Evolutionary conservation across 2,113 vertebrate species (phyloP).

Genomic region (Sardina pilchardus): DNA sequence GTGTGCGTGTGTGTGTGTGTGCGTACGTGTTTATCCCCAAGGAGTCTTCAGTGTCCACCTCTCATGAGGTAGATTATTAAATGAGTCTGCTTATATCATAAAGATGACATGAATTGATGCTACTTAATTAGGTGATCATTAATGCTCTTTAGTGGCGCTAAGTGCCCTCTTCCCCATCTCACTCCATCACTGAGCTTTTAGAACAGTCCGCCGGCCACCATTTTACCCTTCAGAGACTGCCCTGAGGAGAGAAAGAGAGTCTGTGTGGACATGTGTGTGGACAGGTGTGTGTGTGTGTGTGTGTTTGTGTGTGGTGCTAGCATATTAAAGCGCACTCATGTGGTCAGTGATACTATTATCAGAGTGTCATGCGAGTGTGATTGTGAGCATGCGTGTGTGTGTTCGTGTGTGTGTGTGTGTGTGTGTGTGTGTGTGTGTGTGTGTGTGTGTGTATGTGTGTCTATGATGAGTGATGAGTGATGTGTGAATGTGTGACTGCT

Average conservation of each 20-base stretch:
- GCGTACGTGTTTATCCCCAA: background rate
- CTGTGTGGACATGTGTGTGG: no score
- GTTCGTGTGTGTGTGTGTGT: no score
- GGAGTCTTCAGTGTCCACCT: background rate
- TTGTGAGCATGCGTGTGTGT: no score
- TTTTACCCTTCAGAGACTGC: no score
- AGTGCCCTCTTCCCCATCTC: background rate
- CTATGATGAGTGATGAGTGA: background rate
- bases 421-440: no score
- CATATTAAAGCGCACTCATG: no score
- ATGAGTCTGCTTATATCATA: background rate
- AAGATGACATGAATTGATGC: background rate
- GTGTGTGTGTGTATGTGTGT: no score
- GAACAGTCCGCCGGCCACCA: background rate
- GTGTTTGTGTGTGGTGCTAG: no score
- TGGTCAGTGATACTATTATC: no score
- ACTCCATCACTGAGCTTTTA: background rate
- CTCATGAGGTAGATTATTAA: background rate
- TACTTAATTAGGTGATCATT: background rate
- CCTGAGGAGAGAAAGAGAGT: no score
- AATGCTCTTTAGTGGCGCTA: background rate
- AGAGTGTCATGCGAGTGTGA: no score
- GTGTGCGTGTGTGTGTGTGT: background rate
- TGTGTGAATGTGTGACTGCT: background rate
- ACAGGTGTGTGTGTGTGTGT: no score